Evolutionary conservation across 2,113 vertebrate species (phyloP).

Genomic region (Ondatra zibethicus): DNA sequence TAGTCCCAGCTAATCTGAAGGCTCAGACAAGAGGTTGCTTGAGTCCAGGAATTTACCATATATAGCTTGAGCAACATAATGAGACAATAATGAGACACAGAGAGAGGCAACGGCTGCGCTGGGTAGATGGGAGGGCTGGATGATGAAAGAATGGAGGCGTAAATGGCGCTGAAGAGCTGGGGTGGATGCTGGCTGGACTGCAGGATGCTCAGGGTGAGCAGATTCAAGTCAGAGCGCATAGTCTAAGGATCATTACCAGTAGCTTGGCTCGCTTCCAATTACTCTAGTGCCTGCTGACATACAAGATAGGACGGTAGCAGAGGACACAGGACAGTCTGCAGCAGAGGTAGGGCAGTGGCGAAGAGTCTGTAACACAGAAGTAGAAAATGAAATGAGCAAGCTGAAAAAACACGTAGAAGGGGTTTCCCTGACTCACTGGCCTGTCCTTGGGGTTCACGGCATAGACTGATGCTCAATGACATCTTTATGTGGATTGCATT

Average conservation of each 20-base stretch:
- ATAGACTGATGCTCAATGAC: background rate
- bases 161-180: too few relatives aligned
- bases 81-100: background rate
- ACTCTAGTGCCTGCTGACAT: background rate
- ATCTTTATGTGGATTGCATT: background rate
- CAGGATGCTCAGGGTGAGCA: background rate
- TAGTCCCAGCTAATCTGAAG: background rate
- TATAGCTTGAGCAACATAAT: background rate
- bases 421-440: background rate
- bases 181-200: background rate
- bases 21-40: background rate
- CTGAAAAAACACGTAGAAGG: background rate
- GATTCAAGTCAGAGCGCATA: background rate
- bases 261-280: background rate
- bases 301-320: background rate
- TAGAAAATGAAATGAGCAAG: background rate
- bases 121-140: rapidly evolving
- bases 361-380: background rate
- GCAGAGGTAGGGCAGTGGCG: background rate
- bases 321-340: background rate
- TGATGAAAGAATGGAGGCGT: background rate
- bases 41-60: background rate
- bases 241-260: background rate
- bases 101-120: background rate
- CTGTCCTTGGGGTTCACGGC: background rate